phyloP scores from a whole-genome alignment of 2,888 invertebrate species.

The Galerucella calmariensis region DNA sequence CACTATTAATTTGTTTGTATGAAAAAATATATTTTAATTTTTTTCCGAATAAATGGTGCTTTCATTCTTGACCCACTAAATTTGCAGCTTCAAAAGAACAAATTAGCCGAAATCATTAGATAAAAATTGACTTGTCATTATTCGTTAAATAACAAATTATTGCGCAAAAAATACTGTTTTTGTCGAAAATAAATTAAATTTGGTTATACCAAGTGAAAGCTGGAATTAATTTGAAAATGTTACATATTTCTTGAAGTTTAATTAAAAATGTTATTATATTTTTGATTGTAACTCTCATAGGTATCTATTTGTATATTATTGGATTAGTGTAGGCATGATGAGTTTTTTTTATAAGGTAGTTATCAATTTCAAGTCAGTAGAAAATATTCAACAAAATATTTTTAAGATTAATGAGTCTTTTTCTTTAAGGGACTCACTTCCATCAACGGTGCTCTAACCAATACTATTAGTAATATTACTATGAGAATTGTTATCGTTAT shows the following conservation, averaged over 20 bases:
- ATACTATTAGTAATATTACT: no score
- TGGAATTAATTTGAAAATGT: background rate
- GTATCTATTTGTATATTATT: no score
- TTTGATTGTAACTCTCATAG: background rate
- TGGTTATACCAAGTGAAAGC: background rate
- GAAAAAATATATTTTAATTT: background rate
- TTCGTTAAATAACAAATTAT: conserved; percentile 8
- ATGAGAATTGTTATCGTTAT: no score
- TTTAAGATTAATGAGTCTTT: background rate
- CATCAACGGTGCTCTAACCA: no score
- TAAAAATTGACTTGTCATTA: conserved; percentile 15
- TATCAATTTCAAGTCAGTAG: no score
- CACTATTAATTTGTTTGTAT: background rate
- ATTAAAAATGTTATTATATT: background rate
- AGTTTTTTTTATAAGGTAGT: no score
- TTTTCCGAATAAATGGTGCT: background rate
- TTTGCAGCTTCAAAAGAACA: background rate
- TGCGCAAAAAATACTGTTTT: conserved; percentile 11
- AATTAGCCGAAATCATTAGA: conserved; percentile 1
- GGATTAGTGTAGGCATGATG: no score
- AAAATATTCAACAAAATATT: no score
- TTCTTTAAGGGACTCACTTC: background rate
- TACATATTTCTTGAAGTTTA: background rate
- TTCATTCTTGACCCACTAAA: conserved; percentile 18
- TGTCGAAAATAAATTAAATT: background rate